Evolutionary conservation across 2,888 invertebrate genomes (phyloP).

Genomic region (Dryobota labecula): DNA sequence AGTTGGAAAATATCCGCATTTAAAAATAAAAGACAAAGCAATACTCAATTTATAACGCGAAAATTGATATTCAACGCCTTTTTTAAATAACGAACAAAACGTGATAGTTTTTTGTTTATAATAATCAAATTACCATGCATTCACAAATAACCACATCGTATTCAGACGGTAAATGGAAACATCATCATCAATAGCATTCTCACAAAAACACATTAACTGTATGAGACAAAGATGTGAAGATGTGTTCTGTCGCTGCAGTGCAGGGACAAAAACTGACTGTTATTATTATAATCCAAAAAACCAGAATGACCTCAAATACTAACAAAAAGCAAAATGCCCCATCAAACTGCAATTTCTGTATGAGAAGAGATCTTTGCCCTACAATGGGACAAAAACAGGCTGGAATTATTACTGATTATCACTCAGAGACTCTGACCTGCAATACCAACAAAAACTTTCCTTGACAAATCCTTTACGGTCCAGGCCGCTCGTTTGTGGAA

Average conservation of each 20-base stretch:
- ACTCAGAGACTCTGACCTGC: background rate
- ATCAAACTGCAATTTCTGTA: constrained; percentile 13
- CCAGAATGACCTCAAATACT: background rate
- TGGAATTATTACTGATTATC: background rate
- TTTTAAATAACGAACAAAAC: background rate
- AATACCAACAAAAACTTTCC: constrained; percentile 33
- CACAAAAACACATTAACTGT: background rate
- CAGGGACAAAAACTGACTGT: background rate
- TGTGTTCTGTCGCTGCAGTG: no score
- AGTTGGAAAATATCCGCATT: background rate
- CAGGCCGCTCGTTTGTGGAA: no score
- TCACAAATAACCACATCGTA: no score
- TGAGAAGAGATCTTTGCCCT: background rate
- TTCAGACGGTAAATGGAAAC: background rate
- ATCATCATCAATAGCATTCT: background rate
- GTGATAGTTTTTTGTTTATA: background rate
- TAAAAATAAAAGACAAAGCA: constrained; percentile 12
- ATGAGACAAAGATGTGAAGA: rapidly evolving
- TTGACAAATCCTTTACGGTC: no score
- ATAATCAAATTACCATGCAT: background rate
- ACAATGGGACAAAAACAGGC: background rate
- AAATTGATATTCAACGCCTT: constrained; percentile 3
- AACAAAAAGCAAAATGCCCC: constrained; percentile 15
- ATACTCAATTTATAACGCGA: background rate
- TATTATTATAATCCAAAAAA: background rate